phyloP scores from a whole-genome alignment of 1,140 invertebrate genomes.

The Conus ventricosus region DNA sequence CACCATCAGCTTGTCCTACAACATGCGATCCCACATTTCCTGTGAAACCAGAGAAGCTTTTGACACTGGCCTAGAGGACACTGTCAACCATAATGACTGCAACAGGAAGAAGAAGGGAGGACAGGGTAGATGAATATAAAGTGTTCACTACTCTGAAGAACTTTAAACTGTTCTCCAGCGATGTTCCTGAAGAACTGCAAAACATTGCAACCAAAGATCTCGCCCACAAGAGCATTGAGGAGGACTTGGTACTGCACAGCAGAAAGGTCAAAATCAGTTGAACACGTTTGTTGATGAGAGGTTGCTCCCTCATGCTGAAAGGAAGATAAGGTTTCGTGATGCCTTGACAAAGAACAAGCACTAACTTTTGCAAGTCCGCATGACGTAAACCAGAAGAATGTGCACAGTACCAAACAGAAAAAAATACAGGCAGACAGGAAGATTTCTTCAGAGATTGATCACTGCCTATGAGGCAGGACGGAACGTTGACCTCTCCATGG shows the following conservation, averaged over 20 bases:
- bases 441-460: slow-evolving; percentile 6
- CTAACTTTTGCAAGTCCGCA: neutral
- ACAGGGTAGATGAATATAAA: neutral
- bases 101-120: neutral
- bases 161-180: neutral
- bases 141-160: slow-evolving; percentile 7
- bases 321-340: neutral
- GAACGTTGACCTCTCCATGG: neutral
- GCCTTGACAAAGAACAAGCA: neutral
- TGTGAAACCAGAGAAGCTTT: neutral
- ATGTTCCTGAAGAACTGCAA: neutral
- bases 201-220: slow-evolving; percentile 21
- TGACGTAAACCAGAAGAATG: neutral
- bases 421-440: neutral
- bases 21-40: neutral
- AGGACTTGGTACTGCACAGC: neutral
- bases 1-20: slow-evolving; percentile 22
- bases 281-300: neutral
- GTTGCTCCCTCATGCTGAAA: neutral
- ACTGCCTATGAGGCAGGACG: slow-evolving; percentile 1
- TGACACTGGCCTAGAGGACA: neutral
- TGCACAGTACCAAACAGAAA: neutral
- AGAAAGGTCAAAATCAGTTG: slow-evolving; percentile 3
- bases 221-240: neutral
- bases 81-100: slow-evolving; percentile 7